Evolutionary conservation across 2,888 invertebrate species (phyloP).

Genomic region (Phyllotreta striolata): DNA sequence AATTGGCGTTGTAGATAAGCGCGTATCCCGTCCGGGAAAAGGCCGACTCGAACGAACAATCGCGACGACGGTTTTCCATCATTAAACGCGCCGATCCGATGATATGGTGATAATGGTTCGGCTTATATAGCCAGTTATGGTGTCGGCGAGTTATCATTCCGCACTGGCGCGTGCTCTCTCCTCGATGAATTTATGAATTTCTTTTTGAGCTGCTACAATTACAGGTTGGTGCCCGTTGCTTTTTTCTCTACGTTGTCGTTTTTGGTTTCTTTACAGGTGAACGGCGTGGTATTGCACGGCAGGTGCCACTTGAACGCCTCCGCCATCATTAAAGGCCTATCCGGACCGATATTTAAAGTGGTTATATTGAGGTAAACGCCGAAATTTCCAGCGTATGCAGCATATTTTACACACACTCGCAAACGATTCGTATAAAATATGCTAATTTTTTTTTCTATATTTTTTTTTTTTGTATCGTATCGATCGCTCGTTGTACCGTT

Average conservation of each 20-base stretch:
- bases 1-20: slow-evolving; percentile 41
- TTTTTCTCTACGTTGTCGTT: too few species aligned
- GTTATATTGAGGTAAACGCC: slow-evolving; percentile 78
- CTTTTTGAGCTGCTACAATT: slow-evolving; percentile 50
- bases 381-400: not conserved
- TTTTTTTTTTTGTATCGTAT: not conserved
- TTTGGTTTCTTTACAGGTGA: slow-evolving; percentile 72
- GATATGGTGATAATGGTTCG: slow-evolving; percentile 37
- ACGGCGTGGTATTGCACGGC: slow-evolving; percentile 92
- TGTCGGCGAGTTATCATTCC: slow-evolving; percentile 42
- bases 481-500: not conserved
- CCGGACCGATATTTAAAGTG: slow-evolving; percentile 83
- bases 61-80: slow-evolving; percentile 16
- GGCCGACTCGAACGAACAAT: slow-evolving; percentile 33
- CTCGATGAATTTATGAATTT: slow-evolving; percentile 50
- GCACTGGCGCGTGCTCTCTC: slow-evolving; percentile 32
- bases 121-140: slow-evolving; percentile 38
- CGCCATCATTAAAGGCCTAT: slow-evolving; percentile 91
- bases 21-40: slow-evolving; percentile 38
- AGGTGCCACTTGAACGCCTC: slow-evolving; percentile 97
- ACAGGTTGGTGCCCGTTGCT: slow-evolving; percentile 50
- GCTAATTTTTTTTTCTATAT: slow-evolving; percentile 8
- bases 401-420: not conserved
- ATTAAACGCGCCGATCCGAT: too few species aligned
- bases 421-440: too few species aligned